A percentile compares a stretch with the other conserved stretches of the same genome.
phyloP scores from a whole-genome alignment of 2,888 invertebrate genomes.

The Limnephilus auricula region DNA sequence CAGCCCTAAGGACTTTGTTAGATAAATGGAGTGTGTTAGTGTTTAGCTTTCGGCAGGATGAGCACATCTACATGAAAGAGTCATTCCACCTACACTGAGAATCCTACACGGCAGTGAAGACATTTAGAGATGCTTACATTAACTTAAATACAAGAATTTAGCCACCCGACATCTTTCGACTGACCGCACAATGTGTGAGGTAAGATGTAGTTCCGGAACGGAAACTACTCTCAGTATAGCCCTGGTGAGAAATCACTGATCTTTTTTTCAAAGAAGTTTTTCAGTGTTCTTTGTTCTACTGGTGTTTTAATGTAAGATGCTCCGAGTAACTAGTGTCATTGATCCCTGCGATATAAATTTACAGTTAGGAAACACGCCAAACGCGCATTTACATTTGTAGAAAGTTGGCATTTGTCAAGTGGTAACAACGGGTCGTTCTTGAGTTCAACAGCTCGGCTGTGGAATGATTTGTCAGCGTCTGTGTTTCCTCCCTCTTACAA shows the following conservation, averaged over 20 bases:
- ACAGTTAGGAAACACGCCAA: no score
- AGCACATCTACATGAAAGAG: constrained; percentile 58
- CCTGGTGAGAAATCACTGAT: not conserved
- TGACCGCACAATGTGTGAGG: not conserved
- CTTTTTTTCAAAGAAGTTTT: no score
- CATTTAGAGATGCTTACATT: constrained; percentile 46
- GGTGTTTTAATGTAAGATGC: no score
- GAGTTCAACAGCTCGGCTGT: no score
- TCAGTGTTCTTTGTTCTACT: no score
- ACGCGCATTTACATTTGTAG: no score
- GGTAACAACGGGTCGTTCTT: no score
- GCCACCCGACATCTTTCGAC: not conserved
- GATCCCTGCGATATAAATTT: no score
- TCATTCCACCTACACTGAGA: constrained; percentile 22
- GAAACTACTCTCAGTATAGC: not conserved
- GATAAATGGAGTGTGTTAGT: not conserved
- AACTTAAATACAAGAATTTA: constrained; percentile 19
- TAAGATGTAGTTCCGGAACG: not conserved
- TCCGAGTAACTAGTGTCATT: no score
- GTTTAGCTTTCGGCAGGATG: not conserved
- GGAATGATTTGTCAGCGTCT: no score
- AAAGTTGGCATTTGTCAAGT: no score
- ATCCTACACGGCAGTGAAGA: constrained; percentile 34
- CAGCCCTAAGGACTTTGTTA: not conserved
- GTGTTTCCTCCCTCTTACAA: no score